Evolutionary conservation across 2,113 vertebrate genomes (phyloP).

Genomic region (Gobius niger): DNA sequence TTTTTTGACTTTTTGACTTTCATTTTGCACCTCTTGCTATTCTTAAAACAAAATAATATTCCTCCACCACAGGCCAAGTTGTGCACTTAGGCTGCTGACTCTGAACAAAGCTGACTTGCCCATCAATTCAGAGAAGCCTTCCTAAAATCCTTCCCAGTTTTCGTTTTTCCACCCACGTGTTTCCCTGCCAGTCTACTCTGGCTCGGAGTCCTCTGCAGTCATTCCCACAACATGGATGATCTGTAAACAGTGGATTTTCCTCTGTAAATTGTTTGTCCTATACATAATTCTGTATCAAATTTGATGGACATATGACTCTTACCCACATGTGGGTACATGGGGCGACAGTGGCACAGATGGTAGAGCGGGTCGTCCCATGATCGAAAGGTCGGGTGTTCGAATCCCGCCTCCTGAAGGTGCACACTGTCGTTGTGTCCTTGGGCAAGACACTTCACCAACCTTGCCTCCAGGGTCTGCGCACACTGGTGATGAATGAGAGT

Average conservation of each 20-base stretch:
- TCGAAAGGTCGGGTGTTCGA: too few relatives aligned
- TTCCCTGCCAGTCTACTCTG: constrained; percentile 21
- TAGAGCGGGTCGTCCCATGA: too few relatives aligned
- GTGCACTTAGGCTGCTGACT: constrained; percentile 39
- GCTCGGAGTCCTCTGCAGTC: constrained; percentile 2
- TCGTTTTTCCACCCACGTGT: constrained; percentile 15
- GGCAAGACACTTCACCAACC: too few relatives aligned
- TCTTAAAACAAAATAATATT: neutral
- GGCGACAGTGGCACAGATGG: too few relatives aligned
- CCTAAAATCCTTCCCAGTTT: constrained; percentile 21
- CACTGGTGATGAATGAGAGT: too few relatives aligned
- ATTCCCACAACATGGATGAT: constrained; percentile 6
- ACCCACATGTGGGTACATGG: too few relatives aligned
- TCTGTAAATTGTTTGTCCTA: neutral
- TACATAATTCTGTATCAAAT: too few relatives aligned
- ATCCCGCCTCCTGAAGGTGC: too few relatives aligned
- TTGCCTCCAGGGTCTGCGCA: too few relatives aligned
- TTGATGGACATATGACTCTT: too few relatives aligned
- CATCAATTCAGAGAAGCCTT: constrained; percentile 33
- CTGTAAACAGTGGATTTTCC: neutral
- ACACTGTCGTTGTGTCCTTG: too few relatives aligned
- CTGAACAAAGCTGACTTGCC: constrained; percentile 33
- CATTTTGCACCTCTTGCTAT: neutral
- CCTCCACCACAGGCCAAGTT: neutral
- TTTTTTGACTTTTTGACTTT: neutral